Conservation (phyloP, 2,888 invertebrate genomes). For the Pseudoips prasinana region DNA sequence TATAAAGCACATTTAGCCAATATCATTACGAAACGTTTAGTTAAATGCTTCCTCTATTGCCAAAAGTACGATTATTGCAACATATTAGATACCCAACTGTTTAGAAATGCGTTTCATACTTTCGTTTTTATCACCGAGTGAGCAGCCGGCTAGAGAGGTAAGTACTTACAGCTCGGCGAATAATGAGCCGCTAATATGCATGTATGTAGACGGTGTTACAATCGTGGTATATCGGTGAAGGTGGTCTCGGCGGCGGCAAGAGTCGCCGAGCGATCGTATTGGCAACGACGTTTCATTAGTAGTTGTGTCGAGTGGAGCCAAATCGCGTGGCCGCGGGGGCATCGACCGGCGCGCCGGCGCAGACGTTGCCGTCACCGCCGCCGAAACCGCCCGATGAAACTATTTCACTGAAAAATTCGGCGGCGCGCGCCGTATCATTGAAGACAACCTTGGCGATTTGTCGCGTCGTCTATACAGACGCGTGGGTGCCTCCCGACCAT, state of each 20-base stretch:
- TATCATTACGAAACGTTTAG: constrained; percentile 43
- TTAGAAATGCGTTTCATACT: constrained; percentile 10
- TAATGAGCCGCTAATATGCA: no score
- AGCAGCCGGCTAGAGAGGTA: not conserved
- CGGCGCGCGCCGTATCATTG: constrained; percentile 70
- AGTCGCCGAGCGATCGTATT: constrained; percentile 32
- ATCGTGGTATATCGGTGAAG: no score
- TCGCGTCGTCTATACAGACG: constrained; percentile 71
- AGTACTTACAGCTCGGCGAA: no score
- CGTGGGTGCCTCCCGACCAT: constrained; percentile 69
- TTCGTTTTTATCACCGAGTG: constrained; percentile 10
- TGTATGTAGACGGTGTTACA: no score
- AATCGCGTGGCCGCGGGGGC: constrained; percentile 73
- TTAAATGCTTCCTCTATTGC: constrained; percentile 15
- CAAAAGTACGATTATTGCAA: constrained; percentile 15
- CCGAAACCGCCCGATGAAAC: constrained; percentile 67
- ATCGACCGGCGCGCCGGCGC: constrained; percentile 76
- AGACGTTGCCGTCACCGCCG: constrained; percentile 77
- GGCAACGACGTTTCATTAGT: constrained; percentile 58
- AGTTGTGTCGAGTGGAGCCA: constrained; percentile 61
- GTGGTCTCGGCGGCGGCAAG: constrained; percentile 2
- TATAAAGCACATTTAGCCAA: constrained; percentile 42
- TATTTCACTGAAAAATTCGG: constrained; percentile 79
- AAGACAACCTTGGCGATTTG: constrained; percentile 77
- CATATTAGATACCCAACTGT: constrained; percentile 4